phyloP scores from a whole-genome alignment of 2,113 vertebrate species.

The Corvus cornix region DNA sequence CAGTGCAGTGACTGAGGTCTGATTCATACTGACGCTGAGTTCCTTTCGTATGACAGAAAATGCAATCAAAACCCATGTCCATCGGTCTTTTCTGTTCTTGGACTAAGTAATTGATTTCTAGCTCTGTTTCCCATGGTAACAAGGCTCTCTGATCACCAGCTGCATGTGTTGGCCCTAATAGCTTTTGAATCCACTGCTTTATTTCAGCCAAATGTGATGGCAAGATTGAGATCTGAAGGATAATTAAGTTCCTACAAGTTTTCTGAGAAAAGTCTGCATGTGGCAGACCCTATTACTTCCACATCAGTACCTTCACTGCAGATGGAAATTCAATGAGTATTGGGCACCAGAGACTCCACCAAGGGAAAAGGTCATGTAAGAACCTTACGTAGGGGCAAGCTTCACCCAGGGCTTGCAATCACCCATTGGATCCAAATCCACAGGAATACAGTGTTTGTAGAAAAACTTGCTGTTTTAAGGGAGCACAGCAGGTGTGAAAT shows the following conservation, averaged over 20 bases:
- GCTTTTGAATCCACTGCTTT: conserved; percentile 8
- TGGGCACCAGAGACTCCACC: background rate
- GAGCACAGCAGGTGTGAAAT: background rate
- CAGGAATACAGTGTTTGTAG: background rate
- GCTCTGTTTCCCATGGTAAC: conserved; percentile 48
- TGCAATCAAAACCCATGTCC: background rate
- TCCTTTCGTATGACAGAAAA: background rate
- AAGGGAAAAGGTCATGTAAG: background rate
- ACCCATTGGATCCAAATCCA: background rate
- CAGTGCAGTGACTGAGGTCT: background rate
- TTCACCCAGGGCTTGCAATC: background rate
- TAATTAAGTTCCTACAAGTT: background rate
- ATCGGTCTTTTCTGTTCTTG: background rate
- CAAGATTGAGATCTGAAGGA: background rate
- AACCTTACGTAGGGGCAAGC: background rate
- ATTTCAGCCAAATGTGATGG: background rate
- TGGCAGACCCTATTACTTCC: background rate
- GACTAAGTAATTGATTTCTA: conserved; percentile 15
- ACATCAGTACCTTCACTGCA: background rate
- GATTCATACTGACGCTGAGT: background rate
- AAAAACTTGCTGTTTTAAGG: background rate
- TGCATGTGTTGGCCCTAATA: conserved; percentile 27
- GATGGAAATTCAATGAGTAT: background rate
- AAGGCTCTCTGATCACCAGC: conserved; percentile 17
- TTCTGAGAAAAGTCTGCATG: background rate